Base-by-base conservation (phyloP, 2,797 vertebrate species). In the Sylvia borin region DNA sequence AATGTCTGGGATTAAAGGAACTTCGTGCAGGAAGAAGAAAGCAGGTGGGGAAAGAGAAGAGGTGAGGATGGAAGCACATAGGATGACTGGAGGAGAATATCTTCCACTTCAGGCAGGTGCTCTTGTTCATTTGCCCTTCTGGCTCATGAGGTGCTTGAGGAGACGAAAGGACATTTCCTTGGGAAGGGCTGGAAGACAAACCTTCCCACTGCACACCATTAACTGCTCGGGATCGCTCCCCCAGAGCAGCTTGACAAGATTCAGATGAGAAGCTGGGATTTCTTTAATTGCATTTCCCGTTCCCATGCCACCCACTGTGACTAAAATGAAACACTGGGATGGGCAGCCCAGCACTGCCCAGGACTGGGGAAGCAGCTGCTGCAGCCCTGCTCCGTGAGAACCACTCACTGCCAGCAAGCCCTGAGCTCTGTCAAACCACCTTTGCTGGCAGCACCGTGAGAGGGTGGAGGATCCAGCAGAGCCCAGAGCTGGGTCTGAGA, bases 371-470 rank as follows among this genome's bases (percentile, higher is more conserved):
- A 78, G 43, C 38, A 54, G 84, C 50, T 61, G 86, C 55, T 78
- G 86, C 66, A 60, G 48, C 64, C 16, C 26, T 70, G 36, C 70
- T 70, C 36, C 1, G 0, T 22, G 65, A 55, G 55, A 70, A 16
- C 24, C 31, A 47, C 55, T 76, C 8, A 4, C 24, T 42, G 12
- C 50, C 45, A 40, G 2, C 21, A 42, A 16, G n/a, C 51, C 4
- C 75, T 38, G 51, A 81, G 42, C n/a, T 68, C 60, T 90, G 22
- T 5, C 79, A 68, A 21, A 22, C 25, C 40, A 19, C 26, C 45
- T 65, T 24, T 45, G n/a, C 0, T 1, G 68, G 43, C 64, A 67
- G 70, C 53, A 42, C 0, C 0, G 4, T 20, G 43, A n/a, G 64
- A 79, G n/a, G 24, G 9, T 31, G 58, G 19, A 70, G n/a, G 66